Evolutionary conservation across 2,113 vertebrate genomes (phyloP).

Genomic region (Oryzias melastigma): DNA sequence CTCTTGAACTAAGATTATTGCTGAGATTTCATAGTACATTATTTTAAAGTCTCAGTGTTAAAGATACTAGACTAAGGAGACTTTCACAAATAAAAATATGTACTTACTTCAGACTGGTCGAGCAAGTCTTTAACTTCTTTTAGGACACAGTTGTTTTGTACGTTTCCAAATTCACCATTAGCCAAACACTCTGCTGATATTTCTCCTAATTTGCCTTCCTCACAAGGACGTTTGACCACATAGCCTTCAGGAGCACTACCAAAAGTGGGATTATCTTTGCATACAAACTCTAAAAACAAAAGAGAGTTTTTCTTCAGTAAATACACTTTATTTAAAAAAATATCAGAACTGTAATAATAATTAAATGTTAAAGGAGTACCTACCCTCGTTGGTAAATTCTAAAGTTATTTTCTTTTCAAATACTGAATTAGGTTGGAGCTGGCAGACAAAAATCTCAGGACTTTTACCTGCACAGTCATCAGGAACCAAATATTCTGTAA

Average conservation of each 20-base stretch:
- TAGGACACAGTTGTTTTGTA: slow-evolving; percentile 5
- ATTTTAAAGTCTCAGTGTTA: background rate
- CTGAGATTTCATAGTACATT: background rate
- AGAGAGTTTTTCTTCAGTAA: background rate
- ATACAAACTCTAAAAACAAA: background rate
- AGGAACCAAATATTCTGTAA: background rate
- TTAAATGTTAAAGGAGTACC: background rate
- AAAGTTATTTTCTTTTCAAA: background rate
- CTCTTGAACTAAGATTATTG: too few relatives aligned
- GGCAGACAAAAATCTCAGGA: background rate
- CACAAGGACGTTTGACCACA: background rate
- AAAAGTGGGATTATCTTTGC: background rate
- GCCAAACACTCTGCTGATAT: background rate
- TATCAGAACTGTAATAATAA: background rate
- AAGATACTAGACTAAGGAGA: background rate
- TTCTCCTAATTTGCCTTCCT: background rate
- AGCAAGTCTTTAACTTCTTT: background rate
- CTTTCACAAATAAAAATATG: background rate
- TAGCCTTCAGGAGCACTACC: background rate
- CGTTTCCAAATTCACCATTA: background rate
- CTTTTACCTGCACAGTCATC: background rate
- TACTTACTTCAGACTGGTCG: background rate
- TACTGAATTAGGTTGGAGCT: background rate
- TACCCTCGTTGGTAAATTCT: background rate
- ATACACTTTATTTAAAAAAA: background rate